Evolutionary conservation across 2,797 vertebrate genomes (phyloP).

Genomic region (Harpagifer antarcticus): DNA sequence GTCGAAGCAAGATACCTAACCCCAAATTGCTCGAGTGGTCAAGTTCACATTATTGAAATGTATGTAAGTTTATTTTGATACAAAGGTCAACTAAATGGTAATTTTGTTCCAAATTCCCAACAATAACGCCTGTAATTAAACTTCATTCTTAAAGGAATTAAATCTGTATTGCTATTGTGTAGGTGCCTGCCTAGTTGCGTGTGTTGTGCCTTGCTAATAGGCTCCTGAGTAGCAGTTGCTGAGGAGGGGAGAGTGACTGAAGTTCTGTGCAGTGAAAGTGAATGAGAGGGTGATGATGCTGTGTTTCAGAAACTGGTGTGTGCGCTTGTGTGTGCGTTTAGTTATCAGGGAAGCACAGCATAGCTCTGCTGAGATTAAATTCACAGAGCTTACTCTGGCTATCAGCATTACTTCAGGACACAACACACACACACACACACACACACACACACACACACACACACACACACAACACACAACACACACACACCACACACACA

Average conservation of each 20-base stretch:
- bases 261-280: constrained; percentile 44
- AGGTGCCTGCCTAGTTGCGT: constrained; percentile 23
- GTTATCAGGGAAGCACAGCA: constrained; percentile 81
- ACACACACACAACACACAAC: no score
- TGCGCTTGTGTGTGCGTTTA: constrained; percentile 54
- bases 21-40: no score
- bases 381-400: constrained; percentile 79
- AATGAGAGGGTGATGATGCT: constrained; percentile 58
- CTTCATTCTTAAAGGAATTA: constrained; percentile 18
- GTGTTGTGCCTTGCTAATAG: constrained; percentile 58
- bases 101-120: background rate
- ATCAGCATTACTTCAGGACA: constrained; percentile 81
- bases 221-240: constrained; percentile 29
- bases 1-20: no score
- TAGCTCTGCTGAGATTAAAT: constrained; percentile 81
- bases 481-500: no score
- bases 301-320: constrained; percentile 44
- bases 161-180: constrained; percentile 8
- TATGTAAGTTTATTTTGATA: no score
- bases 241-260: constrained; percentile 13
- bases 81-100: no score
- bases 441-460: constrained; percentile 19
- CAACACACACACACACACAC: constrained; percentile 44
- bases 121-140: constrained; percentile 12
- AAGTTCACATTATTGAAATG: no score